phyloP scores from a whole-genome alignment of 2,888 invertebrate species.

The Phengaris arion region DNA sequence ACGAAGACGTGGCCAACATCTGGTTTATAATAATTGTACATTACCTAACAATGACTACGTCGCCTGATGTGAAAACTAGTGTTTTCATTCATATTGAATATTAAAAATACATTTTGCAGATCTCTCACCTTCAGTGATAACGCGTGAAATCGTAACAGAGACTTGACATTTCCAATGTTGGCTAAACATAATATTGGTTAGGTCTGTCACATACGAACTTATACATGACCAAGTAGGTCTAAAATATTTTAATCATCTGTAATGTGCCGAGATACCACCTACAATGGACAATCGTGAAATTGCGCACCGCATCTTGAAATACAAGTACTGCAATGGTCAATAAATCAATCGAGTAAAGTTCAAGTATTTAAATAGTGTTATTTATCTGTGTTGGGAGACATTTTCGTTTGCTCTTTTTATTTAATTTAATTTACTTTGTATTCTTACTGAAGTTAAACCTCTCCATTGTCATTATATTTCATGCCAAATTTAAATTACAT shows the following conservation, averaged over 20 bases:
- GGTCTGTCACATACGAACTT: no score
- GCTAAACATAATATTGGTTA: no score
- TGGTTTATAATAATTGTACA: no score
- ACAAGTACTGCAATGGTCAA: conserved; percentile 15
- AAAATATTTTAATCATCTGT: conserved; percentile 16
- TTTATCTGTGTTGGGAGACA: conserved; percentile 8
- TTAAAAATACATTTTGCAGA: no score
- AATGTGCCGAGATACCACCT: conserved; percentile 11
- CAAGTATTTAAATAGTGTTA: conserved; percentile 27
- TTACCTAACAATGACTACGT: no score
- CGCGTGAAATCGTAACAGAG: no score
- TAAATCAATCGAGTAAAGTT: conserved; percentile 25
- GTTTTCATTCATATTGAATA: no score
- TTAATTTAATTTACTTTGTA: neutral
- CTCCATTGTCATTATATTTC: neutral
- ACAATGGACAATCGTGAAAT: conserved; percentile 18
- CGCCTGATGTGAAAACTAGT: no score
- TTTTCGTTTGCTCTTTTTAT: neutral
- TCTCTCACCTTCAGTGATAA: no score
- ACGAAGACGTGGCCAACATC: no score
- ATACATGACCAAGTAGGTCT: neutral
- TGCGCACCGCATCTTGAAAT: conserved; percentile 6
- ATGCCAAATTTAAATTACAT: neutral
- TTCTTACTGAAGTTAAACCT: neutral
- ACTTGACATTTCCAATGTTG: no score